phyloP scores from a whole-genome alignment of 2,113 vertebrate species.

The Hirundichthys speculiger region DNA sequence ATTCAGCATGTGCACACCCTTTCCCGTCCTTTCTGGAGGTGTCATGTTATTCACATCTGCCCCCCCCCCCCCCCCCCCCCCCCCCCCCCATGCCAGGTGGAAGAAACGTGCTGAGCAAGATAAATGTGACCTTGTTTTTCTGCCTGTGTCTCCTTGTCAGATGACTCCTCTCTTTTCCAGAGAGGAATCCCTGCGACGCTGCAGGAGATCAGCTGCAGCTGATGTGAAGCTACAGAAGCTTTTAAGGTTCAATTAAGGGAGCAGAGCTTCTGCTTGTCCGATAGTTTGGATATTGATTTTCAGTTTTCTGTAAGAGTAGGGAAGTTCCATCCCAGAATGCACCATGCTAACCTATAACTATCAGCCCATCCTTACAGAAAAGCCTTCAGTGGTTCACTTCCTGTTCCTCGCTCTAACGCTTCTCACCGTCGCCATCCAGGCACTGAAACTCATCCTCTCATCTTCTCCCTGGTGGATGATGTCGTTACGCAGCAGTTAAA shows the following conservation, averaged over 20 bases:
- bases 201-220: conserved; percentile 14
- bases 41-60: background rate
- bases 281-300: background rate
- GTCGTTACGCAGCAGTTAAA: conserved; percentile 43
- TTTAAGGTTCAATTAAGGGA: background rate
- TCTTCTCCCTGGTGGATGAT: conserved; percentile 20
- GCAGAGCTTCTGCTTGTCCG: conserved; percentile 1
- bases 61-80: no score
- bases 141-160: background rate
- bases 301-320: no score
- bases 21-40: background rate
- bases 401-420: conserved; percentile 3
- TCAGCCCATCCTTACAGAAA: conserved; percentile 18
- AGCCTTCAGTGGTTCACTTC: conserved; percentile 13
- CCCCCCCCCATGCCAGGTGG: no score
- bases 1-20: background rate
- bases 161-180: conserved; percentile 5
- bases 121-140: conserved; percentile 64
- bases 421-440: conserved; percentile 20
- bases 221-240: conserved; percentile 7
- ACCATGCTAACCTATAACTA: conserved; percentile 49
- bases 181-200: conserved; percentile 6
- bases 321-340: conserved; percentile 6
- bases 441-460: conserved; percentile 20
- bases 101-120: conserved; percentile 49